Conservation (phyloP, 1,140 invertebrate genomes). For the Neotoxoptera formosana region DNA sequence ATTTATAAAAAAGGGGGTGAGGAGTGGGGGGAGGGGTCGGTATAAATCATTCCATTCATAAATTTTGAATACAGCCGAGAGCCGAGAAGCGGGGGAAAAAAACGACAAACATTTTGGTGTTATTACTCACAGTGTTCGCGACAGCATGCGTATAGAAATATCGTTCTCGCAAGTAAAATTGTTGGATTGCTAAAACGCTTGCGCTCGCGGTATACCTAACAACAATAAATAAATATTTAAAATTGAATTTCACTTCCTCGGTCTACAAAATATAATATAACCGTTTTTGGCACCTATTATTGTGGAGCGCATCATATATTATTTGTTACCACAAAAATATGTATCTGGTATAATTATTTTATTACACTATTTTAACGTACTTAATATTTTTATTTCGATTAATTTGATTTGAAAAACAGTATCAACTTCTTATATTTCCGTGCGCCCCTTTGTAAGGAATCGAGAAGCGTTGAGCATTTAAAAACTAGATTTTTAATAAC, state of each 20-base stretch:
- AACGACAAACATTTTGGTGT: background rate
- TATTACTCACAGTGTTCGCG: background rate
- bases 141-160: background rate
- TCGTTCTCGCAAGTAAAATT: background rate
- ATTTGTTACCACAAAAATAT: too few relatives aligned
- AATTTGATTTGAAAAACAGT: background rate
- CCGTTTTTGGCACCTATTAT: background rate
- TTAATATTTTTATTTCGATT: background rate
- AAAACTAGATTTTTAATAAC: background rate
- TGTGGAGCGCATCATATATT: too few relatives aligned
- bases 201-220: background rate
- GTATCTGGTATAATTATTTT: background rate
- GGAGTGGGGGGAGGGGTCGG: background rate
- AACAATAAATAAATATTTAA: background rate
- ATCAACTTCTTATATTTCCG: background rate
- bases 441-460: background rate
- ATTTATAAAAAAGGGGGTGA: too few relatives aligned
- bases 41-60: slow-evolving; percentile 33
- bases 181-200: background rate
- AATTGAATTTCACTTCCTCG: background rate
- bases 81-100: too few relatives aligned
- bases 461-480: background rate
- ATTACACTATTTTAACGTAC: background rate
- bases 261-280: background rate
- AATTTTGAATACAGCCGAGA: background rate